Evolutionary conservation across 1,140 invertebrate species (phyloP).

Genomic region (Forficula auricularia): DNA sequence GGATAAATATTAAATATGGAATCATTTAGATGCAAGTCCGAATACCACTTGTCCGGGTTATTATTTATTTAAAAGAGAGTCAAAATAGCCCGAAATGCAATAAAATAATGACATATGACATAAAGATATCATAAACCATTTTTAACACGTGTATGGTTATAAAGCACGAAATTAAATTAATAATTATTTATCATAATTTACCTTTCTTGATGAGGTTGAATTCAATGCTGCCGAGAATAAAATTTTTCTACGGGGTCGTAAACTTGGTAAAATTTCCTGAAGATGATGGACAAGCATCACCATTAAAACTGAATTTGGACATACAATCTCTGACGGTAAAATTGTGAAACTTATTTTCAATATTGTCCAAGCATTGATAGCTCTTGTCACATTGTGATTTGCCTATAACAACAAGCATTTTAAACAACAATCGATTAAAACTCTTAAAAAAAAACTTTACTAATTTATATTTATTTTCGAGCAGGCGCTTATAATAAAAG

Average conservation of each 20-base stretch:
- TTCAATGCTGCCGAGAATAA: constrained; percentile 15
- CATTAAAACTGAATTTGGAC: constrained; percentile 23
- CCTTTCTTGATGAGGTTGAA: not conserved
- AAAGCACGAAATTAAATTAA: no score
- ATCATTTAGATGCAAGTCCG: no score
- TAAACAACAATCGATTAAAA: not conserved
- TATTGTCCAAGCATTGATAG: constrained; percentile 22
- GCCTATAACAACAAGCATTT: constrained; percentile 9
- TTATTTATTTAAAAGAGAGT: no score
- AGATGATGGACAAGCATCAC: constrained; percentile 24
- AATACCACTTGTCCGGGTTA: no score
- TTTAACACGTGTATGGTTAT: no score
- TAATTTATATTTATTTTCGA: constrained; percentile 17
- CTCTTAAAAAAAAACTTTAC: not conserved
- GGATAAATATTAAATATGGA: no score
- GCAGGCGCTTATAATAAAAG: constrained; percentile 15
- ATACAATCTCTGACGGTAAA: constrained; percentile 20
- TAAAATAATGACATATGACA: no score
- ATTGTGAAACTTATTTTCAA: constrained; percentile 25
- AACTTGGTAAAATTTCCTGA: constrained; percentile 22
- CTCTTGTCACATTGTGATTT: constrained; percentile 25
- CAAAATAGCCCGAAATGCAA: no score
- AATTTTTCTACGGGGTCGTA: constrained; percentile 17
- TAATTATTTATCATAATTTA: no score
- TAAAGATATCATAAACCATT: no score